Evolutionary conservation across 2,797 vertebrate genomes (phyloP), one percentile per base, ranked within the genome.

Genomic region (Uromys caudimaculatus): DNA sequence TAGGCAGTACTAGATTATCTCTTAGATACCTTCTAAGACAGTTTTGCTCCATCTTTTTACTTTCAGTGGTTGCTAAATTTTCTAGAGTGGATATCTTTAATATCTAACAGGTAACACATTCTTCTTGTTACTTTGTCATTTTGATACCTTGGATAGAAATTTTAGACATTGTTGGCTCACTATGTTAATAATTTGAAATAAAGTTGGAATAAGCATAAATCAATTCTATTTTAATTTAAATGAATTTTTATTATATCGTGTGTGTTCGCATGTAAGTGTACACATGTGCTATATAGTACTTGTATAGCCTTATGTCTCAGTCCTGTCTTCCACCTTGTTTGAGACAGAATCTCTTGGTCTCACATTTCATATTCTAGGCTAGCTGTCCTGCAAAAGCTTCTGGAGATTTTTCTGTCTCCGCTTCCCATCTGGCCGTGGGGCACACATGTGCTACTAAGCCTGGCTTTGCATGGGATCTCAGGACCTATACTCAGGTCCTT

Each of bases 111-210:
- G 64, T 75, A 83, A 81, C 47, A 29, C 41, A 77, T 62, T 96
- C 94, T 32, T 94, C 94, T 32, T 94, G 13, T 85, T 81, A 75
- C 41, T 92, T 85, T 91, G 60, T 38, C 90, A 76, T 95, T 92
- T 96, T 58, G 62, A 91, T 87, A 91, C n/a, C 16, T 56, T 83
- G 56, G 41, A 7, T 91, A 93, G 9, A 81, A 81, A 85, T 35
- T 4, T n/a, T 95, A 90, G 29, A 16, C 32, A 83, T n/a, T 93
- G 24, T 97, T 13, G 69, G 21, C 90, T 93, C 41, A 71, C 24
- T 85, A 4, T 94, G 27, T 77, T 95, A 50, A 27, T 95, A 91
- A 94, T 95, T 95, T 97, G 24, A 86, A 93, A 94, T 93, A 62
- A 88, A 81, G 12, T 95, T 86, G 71, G 83, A 77, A 58, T 93